Evolutionary conservation across 1,140 invertebrate species (phyloP).

Genomic region (Scaptodrosophila lebanonensis): DNA sequence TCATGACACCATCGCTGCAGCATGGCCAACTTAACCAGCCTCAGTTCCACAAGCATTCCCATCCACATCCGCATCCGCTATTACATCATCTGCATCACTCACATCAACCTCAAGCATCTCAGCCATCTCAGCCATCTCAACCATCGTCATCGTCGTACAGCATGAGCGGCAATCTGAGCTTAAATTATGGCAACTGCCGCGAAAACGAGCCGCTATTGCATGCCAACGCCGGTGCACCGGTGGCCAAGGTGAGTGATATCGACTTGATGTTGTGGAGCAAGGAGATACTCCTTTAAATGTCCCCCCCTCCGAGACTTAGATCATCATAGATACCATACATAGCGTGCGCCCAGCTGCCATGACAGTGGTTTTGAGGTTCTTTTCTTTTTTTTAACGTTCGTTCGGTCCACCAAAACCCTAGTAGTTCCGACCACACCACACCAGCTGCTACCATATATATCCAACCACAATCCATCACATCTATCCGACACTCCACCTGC

Average conservation of each 20-base stretch:
- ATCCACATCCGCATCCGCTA: slow-evolving; percentile 35
- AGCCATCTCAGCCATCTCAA: slow-evolving; percentile 28
- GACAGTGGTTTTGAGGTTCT: too few species aligned
- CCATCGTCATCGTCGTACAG: slow-evolving; percentile 43
- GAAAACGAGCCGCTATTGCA: slow-evolving; percentile 84
- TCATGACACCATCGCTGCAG: slow-evolving; percentile 43
- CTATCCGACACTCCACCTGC: too few species aligned
- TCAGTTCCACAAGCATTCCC: too few species aligned
- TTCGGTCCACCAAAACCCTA: too few species aligned
- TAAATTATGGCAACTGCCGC: slow-evolving; percentile 78
- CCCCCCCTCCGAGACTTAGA: neutral
- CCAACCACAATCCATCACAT: too few species aligned
- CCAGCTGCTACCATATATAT: too few species aligned
- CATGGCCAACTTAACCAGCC: too few species aligned
- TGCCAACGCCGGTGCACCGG: slow-evolving; percentile 76
- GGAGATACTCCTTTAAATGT: slow-evolving; percentile 65
- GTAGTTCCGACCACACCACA: too few species aligned
- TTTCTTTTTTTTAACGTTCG: too few species aligned
- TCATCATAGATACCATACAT: too few species aligned
- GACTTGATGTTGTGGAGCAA: slow-evolving; percentile 64
- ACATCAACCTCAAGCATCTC: slow-evolving; percentile 27
- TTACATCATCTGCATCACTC: slow-evolving; percentile 56
- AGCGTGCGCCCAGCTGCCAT: too few species aligned
- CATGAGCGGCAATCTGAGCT: slow-evolving; percentile 38
- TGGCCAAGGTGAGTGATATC: slow-evolving; percentile 74